A percentile compares a stretch with the other conserved stretches of the same genome.
phyloP scores from a whole-genome alignment of 2,888 invertebrate genomes.

The Caenorhabditis angaria region DNA sequence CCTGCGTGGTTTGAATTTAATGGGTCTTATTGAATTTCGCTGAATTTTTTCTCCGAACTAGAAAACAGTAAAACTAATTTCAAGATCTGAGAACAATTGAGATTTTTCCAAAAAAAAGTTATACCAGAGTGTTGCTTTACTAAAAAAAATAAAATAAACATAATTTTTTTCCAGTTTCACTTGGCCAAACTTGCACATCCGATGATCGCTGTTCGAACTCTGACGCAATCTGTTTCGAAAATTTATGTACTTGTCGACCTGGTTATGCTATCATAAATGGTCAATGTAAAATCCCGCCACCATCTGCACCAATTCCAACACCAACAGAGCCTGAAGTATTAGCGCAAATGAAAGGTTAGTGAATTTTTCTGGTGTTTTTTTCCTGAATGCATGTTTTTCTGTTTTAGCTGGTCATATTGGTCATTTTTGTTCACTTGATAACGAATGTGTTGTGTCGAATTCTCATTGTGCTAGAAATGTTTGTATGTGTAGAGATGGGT shows the following conservation, averaged over 20 bases:
- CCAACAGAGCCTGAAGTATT: conserved; percentile 31
- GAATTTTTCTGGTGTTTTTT: conserved; percentile 1
- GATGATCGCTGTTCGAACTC: conserved; percentile 27
- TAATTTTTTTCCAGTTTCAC: conserved; percentile 23
- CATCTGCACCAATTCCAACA: conserved; percentile 18
- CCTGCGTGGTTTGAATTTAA: too few relatives aligned
- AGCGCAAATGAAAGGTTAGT: conserved; percentile 43
- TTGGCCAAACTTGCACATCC: conserved; percentile 33
- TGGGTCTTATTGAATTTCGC: too few relatives aligned
- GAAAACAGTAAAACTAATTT: too few relatives aligned
- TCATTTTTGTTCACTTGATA: conserved; percentile 43
- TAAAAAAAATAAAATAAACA: neutral
- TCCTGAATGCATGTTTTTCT: conserved; percentile 23
- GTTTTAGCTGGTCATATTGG: conserved; percentile 54
- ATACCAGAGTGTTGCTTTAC: too few relatives aligned
- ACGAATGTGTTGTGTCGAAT: conserved; percentile 48
- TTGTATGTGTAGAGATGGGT: conserved; percentile 56
- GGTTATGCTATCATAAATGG: conserved; percentile 25
- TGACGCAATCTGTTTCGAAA: conserved; percentile 37
- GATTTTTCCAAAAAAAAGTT: too few relatives aligned
- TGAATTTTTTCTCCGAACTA: too few relatives aligned
- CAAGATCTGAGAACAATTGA: too few relatives aligned
- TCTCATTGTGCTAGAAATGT: conserved; percentile 47
- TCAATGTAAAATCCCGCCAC: conserved; percentile 11
- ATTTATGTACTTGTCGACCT: conserved; percentile 44